A percentile compares a stretch with the other conserved stretches of the same genome.
Conservation (phyloP, 2,888 invertebrate genomes). For the Itoplectis maculator region DNA sequence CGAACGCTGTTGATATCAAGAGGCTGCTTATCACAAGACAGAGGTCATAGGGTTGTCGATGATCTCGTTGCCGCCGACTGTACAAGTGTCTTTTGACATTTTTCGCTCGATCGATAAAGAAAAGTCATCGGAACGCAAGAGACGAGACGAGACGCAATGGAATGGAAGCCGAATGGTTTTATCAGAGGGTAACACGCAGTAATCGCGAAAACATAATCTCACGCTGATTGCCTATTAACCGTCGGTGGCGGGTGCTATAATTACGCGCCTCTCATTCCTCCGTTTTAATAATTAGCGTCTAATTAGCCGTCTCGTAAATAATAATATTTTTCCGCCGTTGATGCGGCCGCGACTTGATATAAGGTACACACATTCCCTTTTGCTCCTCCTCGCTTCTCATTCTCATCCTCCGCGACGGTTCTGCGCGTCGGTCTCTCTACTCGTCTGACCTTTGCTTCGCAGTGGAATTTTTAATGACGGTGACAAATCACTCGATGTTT, state of each 20-base stretch:
- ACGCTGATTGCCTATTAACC: conserved; percentile 60
- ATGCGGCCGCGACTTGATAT: conserved; percentile 23
- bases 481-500: conserved; percentile 60
- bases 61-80: neutral
- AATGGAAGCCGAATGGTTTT: neutral
- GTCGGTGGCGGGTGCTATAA: conserved; percentile 50
- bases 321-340: conserved; percentile 61
- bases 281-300: conserved; percentile 70
- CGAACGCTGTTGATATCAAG: neutral
- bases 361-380: conserved; percentile 37
- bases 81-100: neutral
- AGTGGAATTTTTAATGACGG: conserved; percentile 61
- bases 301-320: conserved; percentile 69
- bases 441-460: conserved; percentile 32
- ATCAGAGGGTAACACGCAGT: neutral
- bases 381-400: conserved; percentile 54
- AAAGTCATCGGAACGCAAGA: neutral
- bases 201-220: conserved; percentile 1
- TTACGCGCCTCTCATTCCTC: conserved; percentile 48
- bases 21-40: conserved; percentile 27
- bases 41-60: conserved; percentile 38
- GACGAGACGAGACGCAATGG: neutral
- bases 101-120: neutral
- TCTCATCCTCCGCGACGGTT: neutral
- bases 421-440: conserved; percentile 8